These are phyloP conservation scores for Calephelis nemesis DNA, from an alignment of 1,140 invertebrate genomes.

Conservation along the genomic window DNA sequence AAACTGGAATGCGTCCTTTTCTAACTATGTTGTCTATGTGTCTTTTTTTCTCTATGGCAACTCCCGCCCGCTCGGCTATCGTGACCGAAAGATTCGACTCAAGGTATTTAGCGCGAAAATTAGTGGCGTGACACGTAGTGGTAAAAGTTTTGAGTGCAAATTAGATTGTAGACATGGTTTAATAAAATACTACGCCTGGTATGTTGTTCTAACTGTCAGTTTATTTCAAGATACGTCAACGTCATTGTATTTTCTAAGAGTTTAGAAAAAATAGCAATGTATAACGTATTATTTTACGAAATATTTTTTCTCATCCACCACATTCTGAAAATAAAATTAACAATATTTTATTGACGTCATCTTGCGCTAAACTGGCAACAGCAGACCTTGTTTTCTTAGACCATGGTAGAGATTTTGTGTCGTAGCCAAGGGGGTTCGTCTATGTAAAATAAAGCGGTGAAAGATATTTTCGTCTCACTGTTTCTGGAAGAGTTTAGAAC, in stretches of 20 bases:
- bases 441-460: conserved; percentile 53
- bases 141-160: conserved; percentile 55
- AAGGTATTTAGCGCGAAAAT: conserved; percentile 59
- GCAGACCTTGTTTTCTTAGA: no score
- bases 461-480: conserved; percentile 53
- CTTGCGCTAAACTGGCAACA: no score
- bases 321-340: no score
- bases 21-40: conserved; percentile 73
- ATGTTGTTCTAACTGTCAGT: no score
- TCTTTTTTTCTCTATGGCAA: conserved; percentile 72
- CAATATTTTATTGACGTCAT: conserved; percentile 19
- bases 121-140: conserved; percentile 58
- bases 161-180: conserved; percentile 38
- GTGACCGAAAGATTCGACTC: conserved; percentile 67
- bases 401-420: conserved; percentile 62
- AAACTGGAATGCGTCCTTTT: conserved; percentile 46
- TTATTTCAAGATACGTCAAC: no score
- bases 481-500: background rate
- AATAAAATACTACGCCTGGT: no score
- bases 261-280: no score
- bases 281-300: no score
- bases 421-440: conserved; percentile 77
- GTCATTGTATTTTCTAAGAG: no score
- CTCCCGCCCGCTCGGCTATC: conserved; percentile 76
- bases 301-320: no score